phyloP scores from a whole-genome alignment of 1,140 invertebrate genomes.

The Drosophila truncata region DNA sequence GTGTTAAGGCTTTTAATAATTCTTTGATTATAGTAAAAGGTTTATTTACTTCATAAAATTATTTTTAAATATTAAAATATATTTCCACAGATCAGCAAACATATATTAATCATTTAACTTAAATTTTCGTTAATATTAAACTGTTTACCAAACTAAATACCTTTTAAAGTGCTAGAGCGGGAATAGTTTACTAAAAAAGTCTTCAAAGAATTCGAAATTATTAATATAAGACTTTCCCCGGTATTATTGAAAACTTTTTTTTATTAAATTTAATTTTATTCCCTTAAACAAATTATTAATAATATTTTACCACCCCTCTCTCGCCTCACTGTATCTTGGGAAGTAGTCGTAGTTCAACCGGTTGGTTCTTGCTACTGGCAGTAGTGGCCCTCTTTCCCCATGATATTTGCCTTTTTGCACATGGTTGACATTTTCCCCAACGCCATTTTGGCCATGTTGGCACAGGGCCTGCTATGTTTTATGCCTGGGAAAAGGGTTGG shows the following conservation, averaged over 20 bases:
- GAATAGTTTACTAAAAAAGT: too few species aligned
- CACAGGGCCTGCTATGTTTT: slow-evolving; percentile 33
- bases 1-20: neutral
- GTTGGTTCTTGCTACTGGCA: slow-evolving; percentile 54
- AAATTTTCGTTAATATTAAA: neutral
- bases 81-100: neutral
- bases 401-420: slow-evolving; percentile 61
- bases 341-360: slow-evolving; percentile 55
- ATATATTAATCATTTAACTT: neutral
- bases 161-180: too few species aligned
- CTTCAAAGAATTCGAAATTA: too few species aligned
- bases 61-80: neutral
- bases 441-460: slow-evolving; percentile 60
- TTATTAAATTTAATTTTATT: neutral
- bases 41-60: too few species aligned
- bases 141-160: too few species aligned
- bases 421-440: slow-evolving; percentile 65
- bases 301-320: neutral
- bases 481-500: slow-evolving; percentile 18
- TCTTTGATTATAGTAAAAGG: too few species aligned
- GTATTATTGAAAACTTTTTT: neutral
- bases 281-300: neutral
- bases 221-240: neutral
- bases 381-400: slow-evolving; percentile 11
- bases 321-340: slow-evolving; percentile 27